A percentile compares a stretch with the other conserved stretches of the same genome.
These are phyloP conservation scores for Oryzias celebensis DNA, from an alignment of 2,113 vertebrate genomes.

Conservation along the genomic window DNA sequence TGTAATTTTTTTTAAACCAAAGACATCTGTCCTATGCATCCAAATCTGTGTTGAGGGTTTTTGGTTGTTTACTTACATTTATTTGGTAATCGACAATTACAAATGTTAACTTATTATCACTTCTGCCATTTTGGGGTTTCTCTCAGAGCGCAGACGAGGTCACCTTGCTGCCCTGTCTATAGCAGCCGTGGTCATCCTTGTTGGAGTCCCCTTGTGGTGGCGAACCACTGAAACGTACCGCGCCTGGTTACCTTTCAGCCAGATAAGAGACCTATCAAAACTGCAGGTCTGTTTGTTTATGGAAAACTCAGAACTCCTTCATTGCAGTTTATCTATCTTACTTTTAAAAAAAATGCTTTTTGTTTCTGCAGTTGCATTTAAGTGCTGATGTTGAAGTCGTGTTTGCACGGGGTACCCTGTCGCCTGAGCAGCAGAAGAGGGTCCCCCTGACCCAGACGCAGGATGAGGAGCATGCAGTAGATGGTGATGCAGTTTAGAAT, in stretches of 20 bases:
- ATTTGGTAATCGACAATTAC: no score
- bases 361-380: conserved; percentile 80
- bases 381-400: conserved; percentile 84
- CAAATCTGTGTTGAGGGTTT: no score
- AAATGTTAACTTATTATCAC: no score
- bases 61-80: no score
- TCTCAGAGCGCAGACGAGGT: conserved; percentile 85
- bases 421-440: conserved; percentile 82
- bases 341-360: not conserved
- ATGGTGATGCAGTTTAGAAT: conserved; percentile 65
- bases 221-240: conserved; percentile 94
- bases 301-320: not conserved
- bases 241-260: conserved; percentile 85
- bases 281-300: conserved; percentile 67
- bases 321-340: not conserved
- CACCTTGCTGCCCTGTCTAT: conserved; percentile 86
- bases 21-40: no score
- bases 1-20: no score
- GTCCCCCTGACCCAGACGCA: conserved; percentile 80
- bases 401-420: conserved; percentile 84
- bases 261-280: conserved; percentile 83
- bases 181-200: conserved; percentile 83
- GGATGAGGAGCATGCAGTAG: conserved; percentile 80
- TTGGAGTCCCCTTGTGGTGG: conserved; percentile 96
- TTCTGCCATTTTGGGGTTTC: not conserved